A percentile compares a stretch with the other conserved stretches of the same genome.
Evolutionary conservation across 2,113 vertebrate species (phyloP).

Genomic region (Otolemur garnettii): DNA sequence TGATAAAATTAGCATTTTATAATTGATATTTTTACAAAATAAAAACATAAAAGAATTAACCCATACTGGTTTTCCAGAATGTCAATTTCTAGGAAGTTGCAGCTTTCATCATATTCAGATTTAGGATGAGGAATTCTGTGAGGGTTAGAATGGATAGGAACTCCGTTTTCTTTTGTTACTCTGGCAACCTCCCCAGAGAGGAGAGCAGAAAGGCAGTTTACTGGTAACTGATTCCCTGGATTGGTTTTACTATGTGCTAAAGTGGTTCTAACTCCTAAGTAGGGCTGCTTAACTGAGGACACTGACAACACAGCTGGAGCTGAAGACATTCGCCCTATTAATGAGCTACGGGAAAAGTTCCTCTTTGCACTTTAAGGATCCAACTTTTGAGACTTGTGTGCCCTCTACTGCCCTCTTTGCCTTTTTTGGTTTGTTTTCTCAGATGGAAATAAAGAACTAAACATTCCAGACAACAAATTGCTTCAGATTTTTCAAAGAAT

Average conservation of each 20-base stretch:
- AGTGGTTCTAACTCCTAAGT: not conserved
- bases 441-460: slow-evolving; percentile 5
- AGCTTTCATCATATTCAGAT: not conserved
- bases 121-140: not conserved
- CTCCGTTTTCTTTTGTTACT: not conserved
- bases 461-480: slow-evolving; percentile 49
- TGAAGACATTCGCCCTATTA: slow-evolving; percentile 47
- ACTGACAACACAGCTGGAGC: not conserved
- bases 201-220: not conserved
- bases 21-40: not conserved
- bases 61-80: not conserved
- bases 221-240: not conserved
- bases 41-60: not conserved
- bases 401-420: slow-evolving; percentile 81
- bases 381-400: slow-evolving; percentile 56
- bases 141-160: not conserved
- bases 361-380: not conserved
- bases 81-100: not conserved
- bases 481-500: slow-evolving; percentile 42
- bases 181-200: not conserved
- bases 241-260: not conserved
- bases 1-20: slow-evolving; percentile 48
- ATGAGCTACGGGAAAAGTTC: not conserved
- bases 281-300: not conserved
- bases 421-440: slow-evolving; percentile 35